Evolutionary conservation across 92 coral and sea anemone species (phyloP).

Genomic region (Epizoanthus illoricatus): DNA sequence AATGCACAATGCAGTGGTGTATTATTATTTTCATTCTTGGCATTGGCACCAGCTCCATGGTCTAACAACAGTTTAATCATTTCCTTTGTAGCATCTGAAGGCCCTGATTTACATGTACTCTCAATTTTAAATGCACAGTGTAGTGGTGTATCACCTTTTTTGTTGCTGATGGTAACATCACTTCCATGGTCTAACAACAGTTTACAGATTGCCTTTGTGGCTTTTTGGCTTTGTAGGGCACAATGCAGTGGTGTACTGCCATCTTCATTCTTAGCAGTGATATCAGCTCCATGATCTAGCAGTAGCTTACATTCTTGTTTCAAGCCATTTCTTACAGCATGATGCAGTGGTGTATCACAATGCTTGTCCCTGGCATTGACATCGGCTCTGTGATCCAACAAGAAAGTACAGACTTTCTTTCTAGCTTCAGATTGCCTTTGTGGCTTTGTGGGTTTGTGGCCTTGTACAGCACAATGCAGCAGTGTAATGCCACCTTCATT

Average conservation of each 20-base stretch:
- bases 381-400: not conserved
- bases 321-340: not conserved
- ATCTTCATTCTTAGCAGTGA: not conserved
- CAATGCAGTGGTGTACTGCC: conserved; percentile 1
- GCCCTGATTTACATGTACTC: not conserved
- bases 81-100: not conserved
- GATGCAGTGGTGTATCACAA: not conserved
- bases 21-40: not conserved
- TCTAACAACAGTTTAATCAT: not conserved
- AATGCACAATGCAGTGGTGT: conserved; percentile 1
- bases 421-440: not conserved
- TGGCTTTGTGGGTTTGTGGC: no score
- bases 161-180: not conserved
- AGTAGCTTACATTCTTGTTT: no score
- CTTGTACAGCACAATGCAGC: no score
- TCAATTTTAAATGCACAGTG: not conserved
- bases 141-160: not conserved
- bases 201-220: not conserved
- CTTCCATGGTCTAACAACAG: not conserved
- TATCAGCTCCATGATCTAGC: not conserved
- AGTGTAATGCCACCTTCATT: no score
- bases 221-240: not conserved
- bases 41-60: conserved; percentile 2
- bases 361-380: not conserved
- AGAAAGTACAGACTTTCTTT: not conserved